These are phyloP conservation scores for Hetaerina titia DNA, from an alignment of 2,888 invertebrate genomes.

Conservation along the genomic window DNA sequence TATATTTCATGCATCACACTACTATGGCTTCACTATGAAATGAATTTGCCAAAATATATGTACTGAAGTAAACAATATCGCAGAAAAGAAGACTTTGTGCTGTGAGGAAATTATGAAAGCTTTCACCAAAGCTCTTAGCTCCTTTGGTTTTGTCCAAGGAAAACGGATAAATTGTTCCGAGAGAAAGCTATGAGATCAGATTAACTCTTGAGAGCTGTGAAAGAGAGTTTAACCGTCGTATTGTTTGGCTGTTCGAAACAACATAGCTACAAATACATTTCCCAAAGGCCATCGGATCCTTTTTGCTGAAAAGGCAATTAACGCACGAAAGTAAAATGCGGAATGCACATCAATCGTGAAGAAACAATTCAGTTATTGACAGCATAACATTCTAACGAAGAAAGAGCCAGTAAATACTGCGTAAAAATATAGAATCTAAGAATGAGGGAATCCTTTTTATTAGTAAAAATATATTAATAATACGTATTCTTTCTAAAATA, in stretches of 20 bases:
- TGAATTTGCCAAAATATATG: too few relatives aligned
- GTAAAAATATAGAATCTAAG: too few relatives aligned
- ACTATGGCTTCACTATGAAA: neutral
- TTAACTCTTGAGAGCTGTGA: constrained; percentile 17
- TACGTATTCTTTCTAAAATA: too few relatives aligned
- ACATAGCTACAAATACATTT: neutral
- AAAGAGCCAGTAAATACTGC: neutral
- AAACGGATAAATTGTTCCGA: constrained; percentile 37
- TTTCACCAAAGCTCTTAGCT: neutral
- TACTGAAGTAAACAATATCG: neutral
- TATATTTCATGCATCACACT: neutral
- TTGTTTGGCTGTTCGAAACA: neutral
- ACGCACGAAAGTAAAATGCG: neutral
- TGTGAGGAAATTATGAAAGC: neutral
- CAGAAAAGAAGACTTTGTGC: neutral
- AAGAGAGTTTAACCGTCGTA: neutral
- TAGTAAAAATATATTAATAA: too few relatives aligned
- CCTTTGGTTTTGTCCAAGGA: neutral
- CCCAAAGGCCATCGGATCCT: neutral
- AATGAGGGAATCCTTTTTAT: too few relatives aligned
- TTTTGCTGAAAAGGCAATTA: neutral
- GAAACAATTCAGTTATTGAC: neutral
- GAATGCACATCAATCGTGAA: neutral
- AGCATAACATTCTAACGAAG: neutral
- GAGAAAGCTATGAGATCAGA: constrained; percentile 44